phyloP scores from a whole-genome alignment of 37 sponge, comb jelly and placozoan genomes.

The Axinella damicornis region DNA sequence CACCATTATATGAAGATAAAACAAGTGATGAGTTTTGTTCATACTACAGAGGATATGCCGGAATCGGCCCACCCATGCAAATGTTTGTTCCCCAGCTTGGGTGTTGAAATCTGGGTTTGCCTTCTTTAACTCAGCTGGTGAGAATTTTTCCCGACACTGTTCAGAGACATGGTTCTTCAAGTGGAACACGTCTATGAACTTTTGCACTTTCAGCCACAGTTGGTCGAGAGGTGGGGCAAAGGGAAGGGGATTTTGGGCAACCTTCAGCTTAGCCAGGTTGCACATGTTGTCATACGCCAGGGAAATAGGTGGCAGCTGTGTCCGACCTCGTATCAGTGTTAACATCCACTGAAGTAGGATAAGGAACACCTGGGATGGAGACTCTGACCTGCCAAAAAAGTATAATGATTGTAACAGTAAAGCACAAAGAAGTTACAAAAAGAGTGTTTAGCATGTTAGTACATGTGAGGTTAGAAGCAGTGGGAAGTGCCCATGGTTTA shows the following conservation, averaged over 20 bases:
- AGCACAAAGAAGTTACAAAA: too few relatives aligned
- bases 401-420: too few relatives aligned
- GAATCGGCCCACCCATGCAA: conserved; percentile 41
- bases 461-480: too few relatives aligned
- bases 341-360: conserved; percentile 20
- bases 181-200: conserved; percentile 50
- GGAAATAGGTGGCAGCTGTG: neutral
- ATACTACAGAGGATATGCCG: conserved; percentile 52
- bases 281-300: conserved; percentile 69
- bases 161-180: conserved; percentile 25
- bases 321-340: neutral
- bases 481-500: too few relatives aligned
- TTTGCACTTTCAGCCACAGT: conserved; percentile 32
- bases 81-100: conserved; percentile 65
- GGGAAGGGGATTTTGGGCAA: conserved; percentile 36
- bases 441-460: too few relatives aligned
- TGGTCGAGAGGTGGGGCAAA: conserved; percentile 34
- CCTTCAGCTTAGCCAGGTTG: conserved; percentile 37
- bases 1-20: conserved; percentile 61
- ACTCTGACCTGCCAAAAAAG: conserved; percentile 1
- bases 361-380: conserved; percentile 18
- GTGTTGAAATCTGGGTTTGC: conserved; percentile 50
- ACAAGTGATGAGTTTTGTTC: conserved; percentile 60
- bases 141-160: conserved; percentile 26
- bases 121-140: conserved; percentile 29